These are phyloP conservation scores for Mobula birostris DNA, from an alignment of 2,113 vertebrate species.

Conservation along the genomic window DNA sequence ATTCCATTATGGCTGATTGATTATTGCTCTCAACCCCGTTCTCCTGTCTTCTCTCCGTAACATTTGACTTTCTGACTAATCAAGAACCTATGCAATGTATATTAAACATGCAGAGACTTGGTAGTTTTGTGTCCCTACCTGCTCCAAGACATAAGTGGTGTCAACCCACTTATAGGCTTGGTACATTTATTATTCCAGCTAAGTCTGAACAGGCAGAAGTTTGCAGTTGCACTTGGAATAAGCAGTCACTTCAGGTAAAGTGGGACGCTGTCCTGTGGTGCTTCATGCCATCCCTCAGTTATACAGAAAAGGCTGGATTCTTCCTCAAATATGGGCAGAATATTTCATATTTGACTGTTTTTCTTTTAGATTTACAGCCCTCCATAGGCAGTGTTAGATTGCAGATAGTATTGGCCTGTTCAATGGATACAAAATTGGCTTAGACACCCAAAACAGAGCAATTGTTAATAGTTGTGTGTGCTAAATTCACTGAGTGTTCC, in stretches of 20 bases:
- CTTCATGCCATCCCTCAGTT: neutral
- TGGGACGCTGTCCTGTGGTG: neutral
- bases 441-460: neutral
- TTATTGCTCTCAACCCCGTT: no score
- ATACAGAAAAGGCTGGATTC: neutral
- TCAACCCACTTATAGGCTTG: neutral
- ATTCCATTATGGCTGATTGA: no score
- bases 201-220: no score
- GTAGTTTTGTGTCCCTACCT: no score
- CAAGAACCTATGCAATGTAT: no score
- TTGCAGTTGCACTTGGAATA: neutral
- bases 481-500: neutral
- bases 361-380: neutral
- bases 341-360: neutral
- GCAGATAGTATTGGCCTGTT: neutral
- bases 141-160: neutral
- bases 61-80: no score
- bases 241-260: neutral
- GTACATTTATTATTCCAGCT: neutral
- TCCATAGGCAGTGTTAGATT: neutral
- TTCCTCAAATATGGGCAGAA: neutral
- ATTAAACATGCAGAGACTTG: neutral
- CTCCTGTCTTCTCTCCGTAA: no score
- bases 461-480: neutral
- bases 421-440: neutral